Evolutionary conservation across 2,797 vertebrate species (phyloP).

Genomic region (Anableps anableps): DNA sequence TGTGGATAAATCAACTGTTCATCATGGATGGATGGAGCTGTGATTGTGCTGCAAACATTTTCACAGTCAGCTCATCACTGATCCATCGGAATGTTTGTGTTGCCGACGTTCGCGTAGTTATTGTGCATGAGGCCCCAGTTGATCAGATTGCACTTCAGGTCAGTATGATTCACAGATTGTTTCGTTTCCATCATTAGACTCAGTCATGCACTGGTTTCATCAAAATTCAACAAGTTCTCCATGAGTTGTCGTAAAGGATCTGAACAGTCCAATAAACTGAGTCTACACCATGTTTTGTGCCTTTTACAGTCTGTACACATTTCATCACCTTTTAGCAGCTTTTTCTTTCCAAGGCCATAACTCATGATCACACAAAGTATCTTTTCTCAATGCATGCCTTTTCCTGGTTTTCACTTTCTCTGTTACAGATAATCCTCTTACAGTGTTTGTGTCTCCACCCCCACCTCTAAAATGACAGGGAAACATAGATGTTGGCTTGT

Average conservation of each 20-base stretch:
- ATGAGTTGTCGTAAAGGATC: background rate
- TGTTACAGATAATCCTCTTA: conserved; percentile 5
- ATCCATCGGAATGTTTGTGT: background rate
- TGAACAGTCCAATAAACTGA: background rate
- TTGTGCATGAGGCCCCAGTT: background rate
- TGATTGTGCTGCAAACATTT: background rate
- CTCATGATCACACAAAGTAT: background rate
- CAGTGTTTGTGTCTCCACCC: background rate
- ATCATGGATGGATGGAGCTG: background rate
- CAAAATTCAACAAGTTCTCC: background rate
- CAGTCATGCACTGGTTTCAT: background rate
- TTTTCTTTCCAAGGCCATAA: background rate
- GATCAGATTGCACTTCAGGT: background rate
- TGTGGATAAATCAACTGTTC: too few species aligned
- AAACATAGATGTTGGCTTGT: conserved; percentile 57
- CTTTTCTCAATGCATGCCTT: background rate
- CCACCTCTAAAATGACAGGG: background rate
- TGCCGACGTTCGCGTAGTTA: background rate
- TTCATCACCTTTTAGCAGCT: background rate
- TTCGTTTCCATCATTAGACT: background rate
- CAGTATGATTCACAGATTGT: background rate
- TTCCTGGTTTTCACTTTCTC: background rate
- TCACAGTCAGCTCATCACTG: background rate
- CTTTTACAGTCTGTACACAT: background rate
- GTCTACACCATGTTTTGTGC: background rate